Evolutionary conservation across 2,888 invertebrate genomes (phyloP).

Genomic region (Epistrophella euchroma): DNA sequence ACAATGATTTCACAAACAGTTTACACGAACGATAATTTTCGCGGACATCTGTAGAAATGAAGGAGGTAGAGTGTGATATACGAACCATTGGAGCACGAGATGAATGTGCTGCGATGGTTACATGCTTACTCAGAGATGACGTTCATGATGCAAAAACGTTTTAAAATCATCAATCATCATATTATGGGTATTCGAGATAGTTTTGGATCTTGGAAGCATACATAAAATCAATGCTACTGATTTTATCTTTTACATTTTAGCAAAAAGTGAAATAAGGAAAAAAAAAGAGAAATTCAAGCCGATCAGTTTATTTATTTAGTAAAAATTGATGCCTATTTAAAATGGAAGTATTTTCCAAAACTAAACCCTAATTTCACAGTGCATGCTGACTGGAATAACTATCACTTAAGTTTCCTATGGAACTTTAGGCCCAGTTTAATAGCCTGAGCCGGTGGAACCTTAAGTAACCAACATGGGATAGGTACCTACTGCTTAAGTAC

Average conservation of each 20-base stretch:
- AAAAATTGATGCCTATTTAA: too few relatives aligned
- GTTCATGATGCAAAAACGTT: conserved; percentile 45
- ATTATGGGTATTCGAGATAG: conserved; percentile 1
- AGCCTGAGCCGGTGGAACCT: too few relatives aligned
- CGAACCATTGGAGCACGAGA: conserved; percentile 13
- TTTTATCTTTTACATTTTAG: background rate
- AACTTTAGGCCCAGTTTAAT: too few relatives aligned
- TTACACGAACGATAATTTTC: conserved; percentile 45
- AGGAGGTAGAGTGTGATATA: conserved; percentile 4
- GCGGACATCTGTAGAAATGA: conserved; percentile 19
- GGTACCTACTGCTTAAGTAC: too few relatives aligned
- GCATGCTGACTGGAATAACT: too few relatives aligned
- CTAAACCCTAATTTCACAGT: too few relatives aligned
- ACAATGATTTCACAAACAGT: conserved; percentile 47
- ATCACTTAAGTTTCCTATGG: too few relatives aligned
- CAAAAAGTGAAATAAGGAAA: background rate
- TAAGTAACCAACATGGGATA: too few relatives aligned
- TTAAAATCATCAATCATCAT: conserved; percentile 47
- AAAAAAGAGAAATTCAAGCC: too few relatives aligned
- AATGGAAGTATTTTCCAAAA: too few relatives aligned
- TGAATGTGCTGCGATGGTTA: background rate
- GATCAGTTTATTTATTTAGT: too few relatives aligned
- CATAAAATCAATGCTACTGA: background rate
- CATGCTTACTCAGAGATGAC: conserved; percentile 41
- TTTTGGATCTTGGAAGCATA: background rate